These are phyloP conservation scores for Hirtodrosophila duncani DNA, from an alignment of 2,888 invertebrate species.

Conservation along the genomic window DNA sequence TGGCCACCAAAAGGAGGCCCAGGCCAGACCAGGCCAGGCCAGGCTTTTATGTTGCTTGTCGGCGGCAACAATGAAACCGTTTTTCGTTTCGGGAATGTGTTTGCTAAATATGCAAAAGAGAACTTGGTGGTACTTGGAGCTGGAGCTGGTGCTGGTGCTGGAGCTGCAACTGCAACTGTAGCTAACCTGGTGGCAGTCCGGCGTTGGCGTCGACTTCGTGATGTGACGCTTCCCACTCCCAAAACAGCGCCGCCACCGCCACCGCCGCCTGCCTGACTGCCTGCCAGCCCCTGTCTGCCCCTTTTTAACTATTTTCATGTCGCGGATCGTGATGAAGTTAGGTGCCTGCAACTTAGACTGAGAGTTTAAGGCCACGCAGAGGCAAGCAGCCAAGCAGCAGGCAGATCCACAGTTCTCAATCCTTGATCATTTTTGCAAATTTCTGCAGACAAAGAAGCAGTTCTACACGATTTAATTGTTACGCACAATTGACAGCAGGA, in stretches of 20 bases:
- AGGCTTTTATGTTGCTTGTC: slow-evolving; percentile 68
- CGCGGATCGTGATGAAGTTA: slow-evolving; percentile 74
- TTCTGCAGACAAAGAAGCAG: slow-evolving; percentile 43
- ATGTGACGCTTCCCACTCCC: slow-evolving; percentile 73
- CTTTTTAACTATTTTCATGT: slow-evolving; percentile 68
- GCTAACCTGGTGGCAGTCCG: slow-evolving; percentile 14
- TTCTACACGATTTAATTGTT: slow-evolving; percentile 76
- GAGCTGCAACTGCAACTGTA: slow-evolving; percentile 19
- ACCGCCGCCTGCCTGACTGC: slow-evolving; percentile 48
- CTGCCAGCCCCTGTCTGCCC: too few relatives aligned
- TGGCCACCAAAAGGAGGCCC: slow-evolving; percentile 48
- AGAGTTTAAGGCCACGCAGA: slow-evolving; percentile 63
- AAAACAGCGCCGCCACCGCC: slow-evolving; percentile 27
- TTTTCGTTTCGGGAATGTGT: slow-evolving; percentile 74
- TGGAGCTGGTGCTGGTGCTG: slow-evolving; percentile 19
- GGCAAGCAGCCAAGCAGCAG: slow-evolving; percentile 19
- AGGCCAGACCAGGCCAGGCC: slow-evolving; percentile 45
- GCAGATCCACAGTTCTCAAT: slow-evolving; percentile 26
- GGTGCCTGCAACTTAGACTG: too few relatives aligned
- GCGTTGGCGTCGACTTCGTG: slow-evolving; percentile 70
- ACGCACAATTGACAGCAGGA: slow-evolving; percentile 68
- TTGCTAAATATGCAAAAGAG: slow-evolving; percentile 72
- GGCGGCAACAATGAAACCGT: slow-evolving; percentile 75
- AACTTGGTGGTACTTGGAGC: slow-evolving; percentile 32
- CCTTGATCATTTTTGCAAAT: slow-evolving; percentile 62